Evolutionary conservation across 2,797 vertebrate genomes (phyloP), one percentile per base, ranked within the genome.

Genomic region (Malacoctenus gilli): DNA sequence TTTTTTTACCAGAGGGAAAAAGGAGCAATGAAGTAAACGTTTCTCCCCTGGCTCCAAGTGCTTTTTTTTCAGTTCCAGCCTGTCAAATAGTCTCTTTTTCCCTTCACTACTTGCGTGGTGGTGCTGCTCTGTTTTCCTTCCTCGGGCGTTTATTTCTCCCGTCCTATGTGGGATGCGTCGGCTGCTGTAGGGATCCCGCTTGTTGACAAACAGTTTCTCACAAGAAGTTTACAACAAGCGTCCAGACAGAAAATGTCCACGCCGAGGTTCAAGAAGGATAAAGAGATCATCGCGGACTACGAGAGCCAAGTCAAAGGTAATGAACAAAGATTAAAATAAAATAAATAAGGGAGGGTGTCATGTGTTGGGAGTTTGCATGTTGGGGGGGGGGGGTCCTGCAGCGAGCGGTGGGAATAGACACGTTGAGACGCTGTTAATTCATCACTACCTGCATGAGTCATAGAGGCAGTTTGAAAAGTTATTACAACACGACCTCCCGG

Each of bases 241-340:
- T 13, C 16, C 31, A 66, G 61, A 35, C 14, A 11, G 59, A 94
- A 91, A 87, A 97, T 98, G 96, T 97, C 96, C 82, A 90, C 94
- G 34, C 91, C 89, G 90, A 93, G 94, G 93, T 96, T 95, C 85
- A 98, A 98, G 87, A 98, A 98, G 91, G 96, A 98, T 92, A 98
- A 98, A 91, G 96, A 98, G 79, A 98, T 98, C 74, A 95, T 98
- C 80, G 92, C 91, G 54, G 96, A 98, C 41, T 98, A 98, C 84
- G 96, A 98, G 89, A 95, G 94, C 82, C 96, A 98, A 94, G 96
- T 98, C 16, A 98, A 98, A 96, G 96, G 96, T 98, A 89, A 35
- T 4, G 19, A 16, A n/a, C n/a, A 35, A 35, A 14, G 12, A 13
- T 5, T 6, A 14, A 35, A n/a, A 6, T 5, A 12, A 13, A 13